A percentile compares a stretch with the other conserved stretches of the same genome.
These are phyloP conservation scores for Scaptomyza flava DNA, from an alignment of 2,888 invertebrate genomes.

Conservation along the genomic window DNA sequence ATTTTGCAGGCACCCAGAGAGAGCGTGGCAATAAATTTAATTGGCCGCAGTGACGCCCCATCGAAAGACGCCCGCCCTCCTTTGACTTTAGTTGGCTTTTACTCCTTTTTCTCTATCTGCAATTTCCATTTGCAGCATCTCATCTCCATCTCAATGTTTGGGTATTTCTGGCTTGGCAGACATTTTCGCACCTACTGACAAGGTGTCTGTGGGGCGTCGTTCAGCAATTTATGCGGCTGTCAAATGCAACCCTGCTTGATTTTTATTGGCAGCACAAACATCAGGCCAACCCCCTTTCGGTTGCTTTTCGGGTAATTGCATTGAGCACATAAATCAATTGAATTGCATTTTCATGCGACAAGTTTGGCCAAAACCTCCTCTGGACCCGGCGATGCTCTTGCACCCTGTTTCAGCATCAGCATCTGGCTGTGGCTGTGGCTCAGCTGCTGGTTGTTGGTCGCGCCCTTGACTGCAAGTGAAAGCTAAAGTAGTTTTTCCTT, in stretches of 20 bases:
- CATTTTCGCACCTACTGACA: conserved; percentile 75
- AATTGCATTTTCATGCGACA: conserved; percentile 79
- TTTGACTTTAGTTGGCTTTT: conserved; percentile 62
- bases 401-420: neutral
- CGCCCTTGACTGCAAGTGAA: conserved; percentile 65
- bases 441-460: conserved; percentile 8
- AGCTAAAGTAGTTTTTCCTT: conserved; percentile 67
- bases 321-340: conserved; percentile 79
- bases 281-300: conserved; percentile 14
- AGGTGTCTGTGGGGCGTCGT: conserved; percentile 55
- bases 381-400: conserved; percentile 2
- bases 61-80: conserved; percentile 41
- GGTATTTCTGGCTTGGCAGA: conserved; percentile 37
- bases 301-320: conserved; percentile 69
- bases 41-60: conserved; percentile 70
- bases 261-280: conserved; percentile 75
- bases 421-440: conserved; percentile 12
- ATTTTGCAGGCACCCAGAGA: conserved; percentile 70
- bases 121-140: conserved; percentile 35
- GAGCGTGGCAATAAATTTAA: conserved; percentile 73
- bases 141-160: conserved; percentile 6
- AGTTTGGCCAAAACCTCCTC: conserved; percentile 62
- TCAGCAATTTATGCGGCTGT: conserved; percentile 77
- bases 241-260: conserved; percentile 73
- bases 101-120: conserved; percentile 7